Conservation (phyloP, 2,888 invertebrate genomes). For the Syritta pipiens region DNA sequence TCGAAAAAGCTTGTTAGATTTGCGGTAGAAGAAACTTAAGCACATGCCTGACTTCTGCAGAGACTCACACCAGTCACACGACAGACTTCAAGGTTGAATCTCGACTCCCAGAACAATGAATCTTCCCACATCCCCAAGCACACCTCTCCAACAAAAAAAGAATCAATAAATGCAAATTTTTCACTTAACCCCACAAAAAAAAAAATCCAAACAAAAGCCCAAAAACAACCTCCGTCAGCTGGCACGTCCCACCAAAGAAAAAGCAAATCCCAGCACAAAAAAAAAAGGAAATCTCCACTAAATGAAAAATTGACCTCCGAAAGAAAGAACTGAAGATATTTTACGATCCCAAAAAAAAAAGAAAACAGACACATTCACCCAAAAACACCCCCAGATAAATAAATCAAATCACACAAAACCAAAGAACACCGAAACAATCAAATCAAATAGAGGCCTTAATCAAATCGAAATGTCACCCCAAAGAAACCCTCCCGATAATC, state of each 20-base stretch:
- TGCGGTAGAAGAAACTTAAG: no score
- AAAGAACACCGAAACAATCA: conserved; percentile 22
- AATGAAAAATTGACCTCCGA: conserved; percentile 35
- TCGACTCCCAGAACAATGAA: no score
- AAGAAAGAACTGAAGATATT: conserved; percentile 1
- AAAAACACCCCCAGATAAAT: conserved; percentile 3
- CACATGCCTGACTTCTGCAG: no score
- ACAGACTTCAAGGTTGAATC: no score
- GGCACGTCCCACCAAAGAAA: background rate
- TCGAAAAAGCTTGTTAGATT: no score
- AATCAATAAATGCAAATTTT: conserved; percentile 17
- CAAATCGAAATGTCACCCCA: conserved; percentile 54
- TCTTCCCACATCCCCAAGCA: background rate
- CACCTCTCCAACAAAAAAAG: background rate
- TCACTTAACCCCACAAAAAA: background rate
- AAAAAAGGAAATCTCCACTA: conserved; percentile 23
- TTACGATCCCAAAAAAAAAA: conserved; percentile 5
- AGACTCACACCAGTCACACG: no score
- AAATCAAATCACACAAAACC: conserved; percentile 45
- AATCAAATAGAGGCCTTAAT: conserved; percentile 47
- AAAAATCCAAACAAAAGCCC: background rate
- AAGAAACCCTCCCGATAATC: no score
- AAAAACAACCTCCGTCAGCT: conserved; percentile 1
- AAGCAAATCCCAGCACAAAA: background rate
- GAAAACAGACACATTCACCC: no score